phyloP scores from a whole-genome alignment of 2,888 invertebrate species.

The Kryphioiulus occultus region DNA sequence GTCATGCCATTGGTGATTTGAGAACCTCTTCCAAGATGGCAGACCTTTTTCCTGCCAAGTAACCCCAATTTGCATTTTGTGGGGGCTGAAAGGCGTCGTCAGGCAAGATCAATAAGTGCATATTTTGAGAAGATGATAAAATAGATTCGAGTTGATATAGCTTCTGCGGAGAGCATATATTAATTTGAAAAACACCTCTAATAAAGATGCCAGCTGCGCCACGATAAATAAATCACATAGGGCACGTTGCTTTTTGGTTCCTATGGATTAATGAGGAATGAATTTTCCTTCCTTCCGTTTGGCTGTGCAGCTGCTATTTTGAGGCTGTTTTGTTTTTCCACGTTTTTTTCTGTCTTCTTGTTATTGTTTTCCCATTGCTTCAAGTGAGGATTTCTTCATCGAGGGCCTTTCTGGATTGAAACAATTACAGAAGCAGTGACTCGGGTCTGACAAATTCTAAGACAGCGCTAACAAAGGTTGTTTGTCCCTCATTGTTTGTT shows the following conservation, averaged over 20 bases:
- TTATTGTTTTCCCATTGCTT: constrained; percentile 22
- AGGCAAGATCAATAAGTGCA: not conserved
- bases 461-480: constrained; percentile 12
- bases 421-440: not conserved
- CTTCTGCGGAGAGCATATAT: not conserved
- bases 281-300: constrained; percentile 25
- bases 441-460: constrained; percentile 14
- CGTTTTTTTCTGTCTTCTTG: not conserved
- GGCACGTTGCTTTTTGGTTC: not conserved
- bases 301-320: not conserved
- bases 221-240: constrained; percentile 15
- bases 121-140: not conserved
- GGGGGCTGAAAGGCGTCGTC: not conserved
- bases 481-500: constrained; percentile 26
- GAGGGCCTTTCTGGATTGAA: not conserved
- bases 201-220: constrained; percentile 22
- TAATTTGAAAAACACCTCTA: constrained; percentile 30
- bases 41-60: not conserved
- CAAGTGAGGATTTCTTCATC: not conserved
- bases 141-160: not conserved
- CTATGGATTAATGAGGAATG: not conserved
- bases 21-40: not conserved
- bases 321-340: not conserved
- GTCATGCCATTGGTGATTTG: not conserved
- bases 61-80: not conserved